Conservation (phyloP, 2,113 vertebrate species). For the Lampris megalopsis region DNA sequence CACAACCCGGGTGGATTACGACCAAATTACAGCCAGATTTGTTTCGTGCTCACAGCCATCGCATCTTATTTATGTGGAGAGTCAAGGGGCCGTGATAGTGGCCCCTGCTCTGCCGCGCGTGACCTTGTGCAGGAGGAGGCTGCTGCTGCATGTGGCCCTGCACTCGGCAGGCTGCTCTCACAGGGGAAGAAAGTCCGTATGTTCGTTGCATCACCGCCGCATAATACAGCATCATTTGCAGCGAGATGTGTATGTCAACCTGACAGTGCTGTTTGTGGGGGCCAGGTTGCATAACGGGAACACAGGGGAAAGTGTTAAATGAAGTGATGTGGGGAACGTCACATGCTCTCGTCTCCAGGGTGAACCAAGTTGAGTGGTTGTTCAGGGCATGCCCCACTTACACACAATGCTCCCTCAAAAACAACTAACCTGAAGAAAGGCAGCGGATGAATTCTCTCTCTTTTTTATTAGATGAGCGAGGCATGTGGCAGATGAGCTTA, state of each 20-base stretch:
- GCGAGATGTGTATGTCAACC: constrained; percentile 42
- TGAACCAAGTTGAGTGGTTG: constrained; percentile 24
- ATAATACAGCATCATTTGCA: constrained; percentile 21
- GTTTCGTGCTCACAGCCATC: constrained; percentile 9
- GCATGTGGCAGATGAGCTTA: constrained; percentile 14
- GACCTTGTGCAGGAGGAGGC: constrained; percentile 36
- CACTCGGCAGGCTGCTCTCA: constrained; percentile 12
- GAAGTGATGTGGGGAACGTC: constrained; percentile 58
- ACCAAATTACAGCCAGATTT: not conserved
- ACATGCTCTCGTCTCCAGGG: constrained; percentile 50
- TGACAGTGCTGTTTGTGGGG: constrained; percentile 56
- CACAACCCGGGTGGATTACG: constrained; percentile 7
- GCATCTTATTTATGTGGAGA: constrained; percentile 10
- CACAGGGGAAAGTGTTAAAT: constrained; percentile 68
- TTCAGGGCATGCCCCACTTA: constrained; percentile 21
- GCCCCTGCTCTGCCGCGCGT: constrained; percentile 6
- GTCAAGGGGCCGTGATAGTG: constrained; percentile 11
- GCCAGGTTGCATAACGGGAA: constrained; percentile 51
- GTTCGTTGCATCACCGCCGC: constrained; percentile 1
- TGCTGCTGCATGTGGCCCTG: not conserved
- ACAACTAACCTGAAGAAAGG: constrained; percentile 20
- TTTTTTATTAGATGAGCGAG: not conserved
- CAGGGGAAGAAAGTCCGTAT: constrained; percentile 24
- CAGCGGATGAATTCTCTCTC: not conserved
- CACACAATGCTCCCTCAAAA: not conserved